phyloP scores from a whole-genome alignment of 1,140 invertebrate genomes.

The Zaprionus tsacasi region DNA sequence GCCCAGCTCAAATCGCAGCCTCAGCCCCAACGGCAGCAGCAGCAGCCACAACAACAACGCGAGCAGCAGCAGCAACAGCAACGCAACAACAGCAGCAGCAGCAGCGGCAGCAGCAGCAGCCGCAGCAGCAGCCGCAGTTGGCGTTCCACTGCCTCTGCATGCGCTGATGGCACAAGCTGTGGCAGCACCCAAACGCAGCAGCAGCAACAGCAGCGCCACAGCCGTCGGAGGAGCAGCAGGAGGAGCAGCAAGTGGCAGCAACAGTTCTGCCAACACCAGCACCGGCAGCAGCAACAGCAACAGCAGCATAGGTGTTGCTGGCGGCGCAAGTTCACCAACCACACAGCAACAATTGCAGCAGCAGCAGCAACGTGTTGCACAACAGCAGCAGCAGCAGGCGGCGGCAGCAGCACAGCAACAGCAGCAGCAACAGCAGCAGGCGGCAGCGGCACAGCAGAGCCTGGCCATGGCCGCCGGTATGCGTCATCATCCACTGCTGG shows the following conservation, averaged over 20 bases:
- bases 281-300: constrained; percentile 38
- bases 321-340: constrained; percentile 68
- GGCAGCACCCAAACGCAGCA: constrained; percentile 84
- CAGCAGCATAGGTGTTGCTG: constrained; percentile 69
- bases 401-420: constrained; percentile 61
- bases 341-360: constrained; percentile 75
- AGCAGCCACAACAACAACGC: no score
- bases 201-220: constrained; percentile 41
- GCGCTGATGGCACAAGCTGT: constrained; percentile 48
- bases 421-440: constrained; percentile 42
- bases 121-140: constrained; percentile 29
- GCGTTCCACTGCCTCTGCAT: constrained; percentile 36
- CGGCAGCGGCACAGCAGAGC: constrained; percentile 84
- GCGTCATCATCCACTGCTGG: constrained; percentile 87
- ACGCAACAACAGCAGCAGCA: constrained; percentile 10
- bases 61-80: background rate
- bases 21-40: constrained; percentile 16
- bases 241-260: constrained; percentile 27
- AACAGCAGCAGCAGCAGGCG: constrained; percentile 48
- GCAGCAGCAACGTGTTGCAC: constrained; percentile 44
- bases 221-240: constrained; percentile 9
- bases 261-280: constrained; percentile 80
- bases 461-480: constrained; percentile 85
- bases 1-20: constrained; percentile 33
- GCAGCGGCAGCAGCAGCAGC: constrained; percentile 4